Evolutionary conservation across 2,113 vertebrate species (phyloP).

Genomic region (Oreochromis spilurus): DNA sequence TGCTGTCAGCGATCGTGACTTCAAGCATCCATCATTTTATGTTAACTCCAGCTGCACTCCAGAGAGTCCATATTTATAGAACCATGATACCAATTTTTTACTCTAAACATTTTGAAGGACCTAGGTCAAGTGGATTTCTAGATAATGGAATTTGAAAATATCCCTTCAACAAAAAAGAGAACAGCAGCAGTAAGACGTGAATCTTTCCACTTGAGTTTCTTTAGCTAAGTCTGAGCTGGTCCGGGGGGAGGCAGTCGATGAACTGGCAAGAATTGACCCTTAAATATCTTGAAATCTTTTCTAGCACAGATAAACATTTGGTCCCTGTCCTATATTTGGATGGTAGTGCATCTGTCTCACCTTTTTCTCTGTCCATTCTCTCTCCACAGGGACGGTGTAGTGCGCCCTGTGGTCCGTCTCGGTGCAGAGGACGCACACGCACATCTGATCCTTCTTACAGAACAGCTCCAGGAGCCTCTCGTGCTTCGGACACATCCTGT

Average conservation of each 20-base stretch:
- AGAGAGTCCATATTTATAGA: not conserved
- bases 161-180: rapidly evolving
- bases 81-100: not conserved
- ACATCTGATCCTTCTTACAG: slow-evolving; percentile 75
- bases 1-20: not conserved
- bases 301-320: not conserved
- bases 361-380: slow-evolving; percentile 74
- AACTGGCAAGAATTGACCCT: not conserved
- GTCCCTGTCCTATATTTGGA: not conserved
- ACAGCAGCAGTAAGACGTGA: rapidly evolving
- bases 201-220: not conserved
- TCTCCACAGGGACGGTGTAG: slow-evolving; percentile 73
- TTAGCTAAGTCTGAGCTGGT: not conserved
- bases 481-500: slow-evolving; percentile 75
- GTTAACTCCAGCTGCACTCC: not conserved
- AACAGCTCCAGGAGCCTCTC: slow-evolving; percentile 76
- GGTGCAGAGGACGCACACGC: slow-evolving; percentile 75
- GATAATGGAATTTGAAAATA: not conserved
- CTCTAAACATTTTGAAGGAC: not conserved
- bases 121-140: not conserved
- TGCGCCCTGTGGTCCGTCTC: slow-evolving; percentile 75
- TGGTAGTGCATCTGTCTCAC: not conserved
- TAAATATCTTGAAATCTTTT: not conserved
- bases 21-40: not conserved
- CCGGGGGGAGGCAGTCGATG: not conserved